Conservation (phyloP, 2,797 vertebrate genomes). For the Tapirus indicus region DNA sequence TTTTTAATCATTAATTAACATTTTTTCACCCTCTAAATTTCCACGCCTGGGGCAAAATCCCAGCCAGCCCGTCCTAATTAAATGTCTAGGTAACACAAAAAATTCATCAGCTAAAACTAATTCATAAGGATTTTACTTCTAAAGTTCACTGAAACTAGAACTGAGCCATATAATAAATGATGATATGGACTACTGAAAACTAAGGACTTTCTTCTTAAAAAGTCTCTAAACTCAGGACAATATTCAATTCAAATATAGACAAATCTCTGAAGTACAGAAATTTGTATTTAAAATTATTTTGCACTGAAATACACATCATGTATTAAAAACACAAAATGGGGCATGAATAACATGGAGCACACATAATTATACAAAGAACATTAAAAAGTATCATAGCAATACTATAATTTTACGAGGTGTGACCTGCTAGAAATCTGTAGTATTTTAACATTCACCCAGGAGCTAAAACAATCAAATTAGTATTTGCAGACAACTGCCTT, state of each 20-base stretch:
- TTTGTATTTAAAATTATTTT: constrained; percentile 20
- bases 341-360: neutral
- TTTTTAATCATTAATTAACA: constrained; percentile 34
- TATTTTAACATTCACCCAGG: constrained; percentile 1
- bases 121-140: constrained; percentile 36
- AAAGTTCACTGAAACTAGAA: constrained; percentile 47
- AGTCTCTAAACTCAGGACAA: constrained; percentile 28
- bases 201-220: constrained; percentile 27
- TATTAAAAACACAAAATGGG: constrained; percentile 41
- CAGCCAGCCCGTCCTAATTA: constrained; percentile 43
- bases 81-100: constrained; percentile 39
- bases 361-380: neutral
- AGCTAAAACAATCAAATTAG: constrained; percentile 56
- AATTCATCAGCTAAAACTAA: constrained; percentile 61
- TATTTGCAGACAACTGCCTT: neutral
- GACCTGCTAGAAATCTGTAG: neutral
- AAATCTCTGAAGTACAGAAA: neutral
- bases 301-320: neutral
- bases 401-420: neutral
- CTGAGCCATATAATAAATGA: constrained; percentile 1
- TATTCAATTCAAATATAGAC: neutral
- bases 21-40: neutral
- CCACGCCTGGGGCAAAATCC: constrained; percentile 22
- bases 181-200: neutral
- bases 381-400: neutral